Evolutionary conservation across 2,113 vertebrate species (phyloP), one percentile per base, ranked within the genome.

Genomic region (Zingel zingel): DNA sequence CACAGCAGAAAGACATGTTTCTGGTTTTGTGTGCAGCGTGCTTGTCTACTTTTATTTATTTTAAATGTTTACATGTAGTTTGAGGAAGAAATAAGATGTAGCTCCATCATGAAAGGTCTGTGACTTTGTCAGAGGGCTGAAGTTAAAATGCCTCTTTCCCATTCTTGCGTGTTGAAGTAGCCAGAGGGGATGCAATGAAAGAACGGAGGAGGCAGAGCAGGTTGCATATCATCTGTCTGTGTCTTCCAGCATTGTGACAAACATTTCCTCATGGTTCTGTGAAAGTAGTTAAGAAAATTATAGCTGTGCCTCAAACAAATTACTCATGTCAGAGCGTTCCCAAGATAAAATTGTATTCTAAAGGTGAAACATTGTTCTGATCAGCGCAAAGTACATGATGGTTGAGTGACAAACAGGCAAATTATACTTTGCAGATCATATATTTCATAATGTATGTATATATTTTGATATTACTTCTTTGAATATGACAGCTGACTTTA

Each of bases 261-360:
- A 89, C 79, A 80, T 54, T 65, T 72, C 88, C 82, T 82, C 68
- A 25, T 66, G 66, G 73, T 87, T 91, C 77, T 85, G 74, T 83
- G 82, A 81, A 79, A 86, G 72, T 87, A 88, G 79, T 92, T 90
- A 80, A 73, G 77, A 85, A 91, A 91, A 91, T 90, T 75, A 86
- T 86, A 83, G 80, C 65, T 62, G 56, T 73, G 80, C 79, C 75
- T 88, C 61, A 72, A 83, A 89, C 82, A 92, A 91, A 86, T 93
- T 43, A 83, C 81, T 83, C 21, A 74, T 23, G 76, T 87, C 75
- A 88, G 81, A 86, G 70, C 27, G 61, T 70, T 86, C 79, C 75
- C 62, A 39, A 74, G 83, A 89, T 86, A 82, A 75, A 82, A 68
- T 58, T 54, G 59, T 62, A 51, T 68, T 63, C 62, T 82, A 76